Evolutionary conservation across 1,140 invertebrate species (phyloP).

Genomic region (Acromyrmex echinatior): DNA sequence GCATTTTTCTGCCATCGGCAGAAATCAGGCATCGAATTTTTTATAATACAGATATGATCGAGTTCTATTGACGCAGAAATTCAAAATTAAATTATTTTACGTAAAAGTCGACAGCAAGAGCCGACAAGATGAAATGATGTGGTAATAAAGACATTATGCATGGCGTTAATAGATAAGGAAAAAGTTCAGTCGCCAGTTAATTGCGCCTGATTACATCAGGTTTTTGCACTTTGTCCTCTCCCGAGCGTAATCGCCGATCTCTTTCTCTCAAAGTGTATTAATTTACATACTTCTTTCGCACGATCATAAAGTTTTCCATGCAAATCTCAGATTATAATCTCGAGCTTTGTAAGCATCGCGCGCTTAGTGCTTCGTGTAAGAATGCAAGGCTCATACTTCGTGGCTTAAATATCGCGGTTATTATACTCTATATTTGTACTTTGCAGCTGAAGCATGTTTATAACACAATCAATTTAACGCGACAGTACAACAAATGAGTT

Average conservation of each 20-base stretch:
- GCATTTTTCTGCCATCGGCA: not conserved
- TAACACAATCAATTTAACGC: constrained; percentile 33
- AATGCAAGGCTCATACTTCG: constrained; percentile 35
- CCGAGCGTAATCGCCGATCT: constrained; percentile 54
- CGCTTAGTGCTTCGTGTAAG: constrained; percentile 58
- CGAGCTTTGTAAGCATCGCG: constrained; percentile 55
- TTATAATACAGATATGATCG: too few relatives aligned
- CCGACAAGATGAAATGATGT: constrained; percentile 9
- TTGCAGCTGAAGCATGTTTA: constrained; percentile 10
- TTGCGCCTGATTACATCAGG: constrained; percentile 47
- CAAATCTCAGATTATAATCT: constrained; percentile 61
- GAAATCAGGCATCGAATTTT: not conserved
- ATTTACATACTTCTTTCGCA: constrained; percentile 63
- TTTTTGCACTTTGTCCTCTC: constrained; percentile 49
- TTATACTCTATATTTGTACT: constrained; percentile 46
- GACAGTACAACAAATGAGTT: not conserved
- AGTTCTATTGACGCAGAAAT: not conserved
- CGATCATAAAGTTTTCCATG: constrained; percentile 59
- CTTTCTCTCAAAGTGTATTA: constrained; percentile 54
- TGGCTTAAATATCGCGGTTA: constrained; percentile 53
- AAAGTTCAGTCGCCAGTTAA: constrained; percentile 53
- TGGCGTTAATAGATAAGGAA: constrained; percentile 59
- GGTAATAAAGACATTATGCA: constrained; percentile 50
- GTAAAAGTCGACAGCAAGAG: constrained; percentile 29
- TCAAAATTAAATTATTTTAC: not conserved